Percentiles rank a stretch among this genome's conserved stretches.
Conservation (phyloP, 2,113 vertebrate genomes). For the Pongo abelii region DNA sequence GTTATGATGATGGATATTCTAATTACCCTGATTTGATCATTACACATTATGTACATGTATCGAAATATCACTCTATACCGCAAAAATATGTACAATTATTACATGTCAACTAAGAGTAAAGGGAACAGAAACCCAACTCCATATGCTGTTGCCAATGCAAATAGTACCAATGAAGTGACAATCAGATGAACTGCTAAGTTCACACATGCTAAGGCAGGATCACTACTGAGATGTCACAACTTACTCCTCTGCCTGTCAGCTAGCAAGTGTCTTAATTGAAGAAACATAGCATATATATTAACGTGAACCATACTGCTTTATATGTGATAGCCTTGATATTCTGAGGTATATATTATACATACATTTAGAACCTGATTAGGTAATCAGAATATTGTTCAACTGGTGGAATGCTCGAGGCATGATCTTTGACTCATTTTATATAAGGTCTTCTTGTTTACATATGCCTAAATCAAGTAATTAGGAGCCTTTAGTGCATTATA, state of each 20-base stretch:
- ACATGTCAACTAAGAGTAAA: background rate
- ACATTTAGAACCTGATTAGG: background rate
- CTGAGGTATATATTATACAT: background rate
- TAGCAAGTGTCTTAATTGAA: background rate
- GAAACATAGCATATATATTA: background rate
- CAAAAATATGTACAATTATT: background rate
- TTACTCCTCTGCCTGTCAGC: conserved; percentile 47
- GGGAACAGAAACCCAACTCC: background rate
- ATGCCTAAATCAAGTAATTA: background rate
- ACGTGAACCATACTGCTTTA: background rate
- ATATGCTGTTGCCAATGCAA: background rate
- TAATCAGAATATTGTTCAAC: background rate
- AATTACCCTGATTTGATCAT: background rate
- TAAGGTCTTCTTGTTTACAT: background rate
- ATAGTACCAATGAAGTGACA: conserved; percentile 12
- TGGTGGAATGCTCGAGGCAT: fast-evolving
- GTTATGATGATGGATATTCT: background rate
- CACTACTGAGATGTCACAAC: conserved; percentile 21
- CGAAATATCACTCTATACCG: background rate
- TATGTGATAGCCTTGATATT: background rate
- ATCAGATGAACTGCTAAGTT: conserved; percentile 35
- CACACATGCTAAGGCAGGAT: conserved; percentile 7
- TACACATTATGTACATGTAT: background rate
- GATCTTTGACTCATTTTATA: background rate
- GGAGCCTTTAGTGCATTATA: background rate